These are phyloP conservation scores for Isurus oxyrinchus DNA, from an alignment of 2,113 vertebrate genomes.

Conservation along the genomic window DNA sequence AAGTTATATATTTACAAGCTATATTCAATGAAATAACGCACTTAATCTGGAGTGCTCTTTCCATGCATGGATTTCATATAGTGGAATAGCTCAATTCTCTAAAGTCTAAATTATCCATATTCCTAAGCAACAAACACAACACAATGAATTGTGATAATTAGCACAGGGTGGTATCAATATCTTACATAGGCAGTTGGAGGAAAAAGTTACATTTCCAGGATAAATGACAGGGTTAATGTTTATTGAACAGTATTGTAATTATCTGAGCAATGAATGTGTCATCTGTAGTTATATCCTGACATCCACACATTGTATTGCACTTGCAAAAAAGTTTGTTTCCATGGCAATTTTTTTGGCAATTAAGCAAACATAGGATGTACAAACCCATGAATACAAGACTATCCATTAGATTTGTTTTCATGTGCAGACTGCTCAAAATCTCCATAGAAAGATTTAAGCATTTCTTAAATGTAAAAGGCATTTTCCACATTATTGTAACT, in stretches of 20 bases:
- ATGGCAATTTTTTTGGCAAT: conserved; percentile 1
- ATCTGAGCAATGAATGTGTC: conserved; percentile 26
- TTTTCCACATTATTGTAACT: background rate
- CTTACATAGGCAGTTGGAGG: background rate
- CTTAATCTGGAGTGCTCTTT: background rate
- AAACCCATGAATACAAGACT: conserved; percentile 6
- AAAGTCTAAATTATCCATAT: background rate
- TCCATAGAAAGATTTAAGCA: background rate
- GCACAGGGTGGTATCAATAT: background rate
- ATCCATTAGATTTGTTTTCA: background rate
- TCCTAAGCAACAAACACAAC: background rate
- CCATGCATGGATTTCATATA: background rate
- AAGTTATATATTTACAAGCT: background rate
- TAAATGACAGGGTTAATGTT: background rate
- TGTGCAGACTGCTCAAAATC: background rate
- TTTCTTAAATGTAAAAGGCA: background rate
- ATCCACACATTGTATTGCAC: conserved; percentile 7
- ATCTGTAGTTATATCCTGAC: conserved; percentile 13
- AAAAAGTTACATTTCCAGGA: background rate
- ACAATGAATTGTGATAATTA: background rate
- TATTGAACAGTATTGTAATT: background rate
- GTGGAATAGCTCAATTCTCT: background rate
- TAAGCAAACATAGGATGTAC: background rate
- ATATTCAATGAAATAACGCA: background rate
- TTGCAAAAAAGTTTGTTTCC: conserved; percentile 23